phyloP scores from a whole-genome alignment of 2,888 invertebrate genomes.

The Emmelina monodactyla region DNA sequence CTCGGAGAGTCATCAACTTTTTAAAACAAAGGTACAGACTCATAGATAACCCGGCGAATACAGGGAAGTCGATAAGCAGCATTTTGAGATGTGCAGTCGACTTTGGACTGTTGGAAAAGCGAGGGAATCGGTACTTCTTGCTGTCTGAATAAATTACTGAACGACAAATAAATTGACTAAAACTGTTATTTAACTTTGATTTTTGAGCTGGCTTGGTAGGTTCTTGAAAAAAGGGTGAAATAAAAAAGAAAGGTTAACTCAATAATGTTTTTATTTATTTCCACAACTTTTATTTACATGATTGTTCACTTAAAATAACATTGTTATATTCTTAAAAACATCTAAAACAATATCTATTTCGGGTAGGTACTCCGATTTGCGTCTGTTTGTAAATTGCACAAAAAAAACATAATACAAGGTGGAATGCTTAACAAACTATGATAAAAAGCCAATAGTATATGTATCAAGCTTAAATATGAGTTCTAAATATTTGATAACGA shows the following conservation, averaged over 20 bases:
- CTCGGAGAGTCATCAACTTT: constrained; percentile 31
- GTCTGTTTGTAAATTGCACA: too few species aligned
- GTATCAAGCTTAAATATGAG: too few species aligned
- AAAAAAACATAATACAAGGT: too few species aligned
- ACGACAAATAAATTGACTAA: background rate
- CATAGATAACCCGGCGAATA: background rate
- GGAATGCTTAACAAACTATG: too few species aligned
- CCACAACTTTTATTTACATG: constrained; percentile 64
- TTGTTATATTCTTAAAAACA: background rate
- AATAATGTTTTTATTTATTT: constrained; percentile 47
- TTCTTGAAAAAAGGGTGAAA: background rate
- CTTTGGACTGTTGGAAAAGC: constrained; percentile 33
- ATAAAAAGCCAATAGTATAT: too few species aligned
- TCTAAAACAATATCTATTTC: too few species aligned
- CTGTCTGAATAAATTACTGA: background rate
- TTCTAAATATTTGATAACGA: too few species aligned
- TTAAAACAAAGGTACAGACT: constrained; percentile 30
- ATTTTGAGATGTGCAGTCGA: constrained; percentile 35
- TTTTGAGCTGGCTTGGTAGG: too few species aligned
- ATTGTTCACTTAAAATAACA: constrained; percentile 46
- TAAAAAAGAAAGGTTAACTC: background rate
- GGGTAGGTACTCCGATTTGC: too few species aligned
- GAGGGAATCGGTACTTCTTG: constrained; percentile 27
- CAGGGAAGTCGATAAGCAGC: constrained; percentile 26
- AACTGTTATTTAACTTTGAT: too few species aligned